phyloP scores from a whole-genome alignment of 2,797 vertebrate species.

The Rhinophrynus dorsalis region DNA sequence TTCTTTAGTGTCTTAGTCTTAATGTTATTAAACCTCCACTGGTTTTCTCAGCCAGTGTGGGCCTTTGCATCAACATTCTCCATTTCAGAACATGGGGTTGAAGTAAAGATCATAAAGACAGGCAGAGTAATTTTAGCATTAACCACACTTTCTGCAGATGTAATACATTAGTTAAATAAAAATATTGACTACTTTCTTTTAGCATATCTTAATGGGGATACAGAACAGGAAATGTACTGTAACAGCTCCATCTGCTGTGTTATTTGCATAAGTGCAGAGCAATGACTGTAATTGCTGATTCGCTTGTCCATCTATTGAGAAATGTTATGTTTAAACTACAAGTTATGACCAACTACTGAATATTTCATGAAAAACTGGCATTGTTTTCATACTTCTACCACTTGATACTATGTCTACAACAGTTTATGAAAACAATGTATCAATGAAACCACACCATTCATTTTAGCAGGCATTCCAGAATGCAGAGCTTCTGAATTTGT shows the following conservation, averaged over 20 bases:
- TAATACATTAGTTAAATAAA: not conserved
- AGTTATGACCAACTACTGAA: too few relatives aligned
- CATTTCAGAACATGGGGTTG: not conserved
- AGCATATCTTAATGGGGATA: too few relatives aligned
- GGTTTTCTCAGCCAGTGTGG: not conserved
- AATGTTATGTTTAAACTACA: too few relatives aligned
- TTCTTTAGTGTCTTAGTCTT: too few relatives aligned
- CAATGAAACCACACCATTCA: too few relatives aligned
- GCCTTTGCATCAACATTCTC: conserved; percentile 1
- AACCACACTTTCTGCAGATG: not conserved
- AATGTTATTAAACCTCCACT: too few relatives aligned
- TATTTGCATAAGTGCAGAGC: too few relatives aligned
- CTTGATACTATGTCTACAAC: not conserved
- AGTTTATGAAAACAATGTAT: not conserved
- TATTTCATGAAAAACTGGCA: not conserved
- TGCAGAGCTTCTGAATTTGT: too few relatives aligned
- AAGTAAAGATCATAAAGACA: not conserved
- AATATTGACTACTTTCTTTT: too few relatives aligned
- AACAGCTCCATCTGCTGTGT: conserved; percentile 58
- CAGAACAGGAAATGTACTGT: conserved; percentile 12
- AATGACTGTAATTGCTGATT: too few relatives aligned
- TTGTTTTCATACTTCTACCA: not conserved
- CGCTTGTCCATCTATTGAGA: too few relatives aligned
- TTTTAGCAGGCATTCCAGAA: too few relatives aligned
- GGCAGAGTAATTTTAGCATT: not conserved